These are phyloP conservation scores for Perdita meconis DNA, from an alignment of 2,888 invertebrate genomes.

Conservation along the genomic window DNA sequence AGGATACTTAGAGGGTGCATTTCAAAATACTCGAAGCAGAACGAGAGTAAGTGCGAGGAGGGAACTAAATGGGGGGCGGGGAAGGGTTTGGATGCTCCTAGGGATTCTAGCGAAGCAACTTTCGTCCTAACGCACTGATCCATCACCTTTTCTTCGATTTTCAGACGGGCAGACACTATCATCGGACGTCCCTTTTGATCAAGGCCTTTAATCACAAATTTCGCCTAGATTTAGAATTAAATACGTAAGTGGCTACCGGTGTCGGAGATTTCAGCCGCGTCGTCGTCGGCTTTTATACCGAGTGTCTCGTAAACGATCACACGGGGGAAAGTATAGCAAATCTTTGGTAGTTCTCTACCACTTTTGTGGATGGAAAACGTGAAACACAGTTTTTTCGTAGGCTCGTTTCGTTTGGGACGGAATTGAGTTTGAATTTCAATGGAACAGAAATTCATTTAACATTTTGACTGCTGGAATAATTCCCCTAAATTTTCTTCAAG, in stretches of 20 bases:
- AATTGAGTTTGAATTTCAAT: too few relatives aligned
- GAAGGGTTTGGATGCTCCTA: too few relatives aligned
- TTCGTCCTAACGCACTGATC: neutral
- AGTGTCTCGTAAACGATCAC: too few relatives aligned
- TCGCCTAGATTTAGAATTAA: slow-evolving; percentile 97
- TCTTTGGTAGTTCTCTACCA: too few relatives aligned
- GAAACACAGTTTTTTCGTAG: too few relatives aligned
- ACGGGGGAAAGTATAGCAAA: too few relatives aligned
- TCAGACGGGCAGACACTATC: slow-evolving; percentile 96
- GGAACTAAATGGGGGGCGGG: neutral
- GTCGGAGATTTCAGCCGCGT: neutral
- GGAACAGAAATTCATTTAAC: too few relatives aligned
- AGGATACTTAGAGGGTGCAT: slow-evolving; percentile 85
- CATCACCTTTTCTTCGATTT: slow-evolving; percentile 74
- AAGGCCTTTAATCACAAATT: slow-evolving; percentile 99
- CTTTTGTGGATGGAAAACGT: too few relatives aligned
- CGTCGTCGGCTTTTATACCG: neutral
- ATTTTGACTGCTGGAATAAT: too few relatives aligned
- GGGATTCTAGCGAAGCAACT: slow-evolving; percentile 19
- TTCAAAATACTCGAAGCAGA: slow-evolving; percentile 85
- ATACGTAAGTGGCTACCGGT: slow-evolving; percentile 91
- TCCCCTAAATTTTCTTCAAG: too few relatives aligned
- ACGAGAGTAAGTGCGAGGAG: slow-evolving; percentile 85
- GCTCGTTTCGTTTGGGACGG: too few relatives aligned
- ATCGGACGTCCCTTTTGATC: slow-evolving; percentile 97